Evolutionary conservation across 2,888 invertebrate genomes (phyloP), one percentile per base, ranked within the genome.

Genomic region (Girardia tigrina): DNA sequence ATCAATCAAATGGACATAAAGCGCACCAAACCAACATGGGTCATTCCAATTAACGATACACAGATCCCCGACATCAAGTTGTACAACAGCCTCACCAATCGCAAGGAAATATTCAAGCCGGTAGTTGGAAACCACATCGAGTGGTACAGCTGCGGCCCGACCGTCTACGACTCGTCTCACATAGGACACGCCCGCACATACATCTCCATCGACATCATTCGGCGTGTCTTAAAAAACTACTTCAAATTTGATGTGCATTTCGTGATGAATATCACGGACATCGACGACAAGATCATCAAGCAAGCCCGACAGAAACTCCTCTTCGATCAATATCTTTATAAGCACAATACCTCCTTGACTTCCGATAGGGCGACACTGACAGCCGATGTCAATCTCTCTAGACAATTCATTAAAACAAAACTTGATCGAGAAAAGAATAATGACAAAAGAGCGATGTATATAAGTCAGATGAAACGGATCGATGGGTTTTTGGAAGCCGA

Each of bases 131-230:
- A 56, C 4, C 56, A 16, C n/a, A 90, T 99, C 0, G 88, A 89
- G 75, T 98, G 97, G 95, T 99, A 99, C 85, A 94, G 93, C 83
- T 99, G 98, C 84, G 98, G 98, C 0, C 98, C 98, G 1, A 99
- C 98, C 0, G 98, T 99, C 0, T 99, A 99, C 82, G 98, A 99
- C 88, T 91, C 94, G 0, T 91, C 97, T 2, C 98, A 99, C 85
- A 97, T 98, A 97, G 98, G 98, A 1, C 98, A 99, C 86, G 98
- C 98, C 29, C 90, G 97, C 81, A 92, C 94, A 0, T 98, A 97
- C 83, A 94, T 98, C 81, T 92, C 95, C 0, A 94, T 98, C 85
- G 98, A 98, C 86, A 99, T 99, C 81, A 85, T 99, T 77, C 88
- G 98, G 77, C 87, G 97, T 80, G 89, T 97, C 36, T 86, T 97